Evolutionary conservation across 2,797 vertebrate genomes (phyloP).

Genomic region (Steatocranus sp.): DNA sequence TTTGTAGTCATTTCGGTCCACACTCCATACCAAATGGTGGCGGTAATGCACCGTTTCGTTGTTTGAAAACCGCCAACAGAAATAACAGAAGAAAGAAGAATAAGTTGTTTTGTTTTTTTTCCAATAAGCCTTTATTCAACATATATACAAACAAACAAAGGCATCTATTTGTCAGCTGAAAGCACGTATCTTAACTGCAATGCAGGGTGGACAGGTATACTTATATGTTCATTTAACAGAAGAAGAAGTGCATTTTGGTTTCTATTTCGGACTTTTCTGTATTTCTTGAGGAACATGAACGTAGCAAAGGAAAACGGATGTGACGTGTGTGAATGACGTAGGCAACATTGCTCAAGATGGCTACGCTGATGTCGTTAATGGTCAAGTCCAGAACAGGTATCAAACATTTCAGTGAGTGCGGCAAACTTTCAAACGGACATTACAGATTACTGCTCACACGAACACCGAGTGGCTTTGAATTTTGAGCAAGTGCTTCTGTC

Average conservation of each 20-base stretch:
- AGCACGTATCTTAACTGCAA: neutral
- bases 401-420: fast-evolving
- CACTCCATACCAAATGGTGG: neutral
- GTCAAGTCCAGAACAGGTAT: conserved; percentile 55
- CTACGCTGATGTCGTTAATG: conserved; percentile 66
- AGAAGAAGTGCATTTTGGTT: neutral
- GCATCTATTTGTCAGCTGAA: neutral
- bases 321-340: neutral
- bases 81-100: fast-evolving
- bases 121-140: neutral
- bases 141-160: neutral
- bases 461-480: neutral
- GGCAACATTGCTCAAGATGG: conserved; percentile 59
- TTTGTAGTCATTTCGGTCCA: neutral
- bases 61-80: neutral
- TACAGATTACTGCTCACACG: neutral
- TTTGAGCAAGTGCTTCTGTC: neutral
- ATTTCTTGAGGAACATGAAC: neutral
- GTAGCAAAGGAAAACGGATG: neutral
- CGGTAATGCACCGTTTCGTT: neutral
- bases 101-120: fast-evolving
- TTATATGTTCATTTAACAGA: neutral
- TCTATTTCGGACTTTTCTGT: neutral
- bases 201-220: neutral
- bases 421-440: neutral